Conservation (phyloP, 1,140 invertebrate genomes). For the Mercenaria mercenaria region DNA sequence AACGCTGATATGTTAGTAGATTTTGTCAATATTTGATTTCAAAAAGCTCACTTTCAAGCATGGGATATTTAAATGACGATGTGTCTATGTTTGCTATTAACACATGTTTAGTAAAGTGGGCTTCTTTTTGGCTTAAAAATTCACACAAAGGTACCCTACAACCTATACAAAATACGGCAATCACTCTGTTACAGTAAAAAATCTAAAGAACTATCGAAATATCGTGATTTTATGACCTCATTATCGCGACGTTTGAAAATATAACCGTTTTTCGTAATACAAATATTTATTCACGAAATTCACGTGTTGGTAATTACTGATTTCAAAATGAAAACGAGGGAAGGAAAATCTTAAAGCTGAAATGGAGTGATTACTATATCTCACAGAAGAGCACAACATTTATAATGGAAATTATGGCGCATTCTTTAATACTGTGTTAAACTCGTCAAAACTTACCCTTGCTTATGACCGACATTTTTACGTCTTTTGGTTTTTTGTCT, state of each 20-base stretch:
- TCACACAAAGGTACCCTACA: background rate
- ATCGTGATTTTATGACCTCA: constrained; percentile 53
- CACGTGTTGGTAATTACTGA: background rate
- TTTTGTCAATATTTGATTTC: no score
- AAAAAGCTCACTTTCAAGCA: no score
- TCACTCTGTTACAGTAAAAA: background rate
- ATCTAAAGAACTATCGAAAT: background rate
- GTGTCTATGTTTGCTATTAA: no score
- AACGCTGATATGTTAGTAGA: no score
- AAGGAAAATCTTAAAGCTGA: background rate
- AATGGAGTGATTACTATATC: constrained; percentile 12
- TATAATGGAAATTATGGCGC: constrained; percentile 34
- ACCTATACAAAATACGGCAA: background rate
- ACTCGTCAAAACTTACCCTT: constrained; percentile 26
- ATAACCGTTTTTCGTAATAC: background rate
- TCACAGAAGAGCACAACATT: constrained; percentile 4
- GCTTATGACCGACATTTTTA: constrained; percentile 13
- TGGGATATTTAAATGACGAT: no score
- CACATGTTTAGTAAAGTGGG: no score
- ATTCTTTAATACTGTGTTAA: constrained; percentile 25
- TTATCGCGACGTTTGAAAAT: background rate
- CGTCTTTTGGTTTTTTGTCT: background rate
- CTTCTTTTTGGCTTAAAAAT: no score
- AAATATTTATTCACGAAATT: constrained; percentile 4
- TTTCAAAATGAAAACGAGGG: background rate